Percentiles rank a stretch among this genome's conserved stretches.
Conservation (phyloP, 2,888 invertebrate genomes). For the Odontocerum albicorne region DNA sequence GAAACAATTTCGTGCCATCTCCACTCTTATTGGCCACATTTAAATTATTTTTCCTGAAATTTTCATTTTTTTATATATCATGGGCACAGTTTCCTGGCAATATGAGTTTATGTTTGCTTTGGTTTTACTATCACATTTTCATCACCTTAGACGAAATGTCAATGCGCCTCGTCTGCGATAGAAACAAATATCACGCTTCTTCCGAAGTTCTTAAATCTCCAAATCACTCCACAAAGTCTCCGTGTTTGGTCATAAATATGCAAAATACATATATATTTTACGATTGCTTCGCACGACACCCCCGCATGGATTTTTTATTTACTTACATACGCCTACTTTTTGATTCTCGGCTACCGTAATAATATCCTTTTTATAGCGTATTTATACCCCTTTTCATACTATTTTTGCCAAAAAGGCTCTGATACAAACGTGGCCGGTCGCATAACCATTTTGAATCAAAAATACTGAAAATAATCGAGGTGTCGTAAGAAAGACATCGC, state of each 20-base stretch:
- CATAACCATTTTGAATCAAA: not conserved
- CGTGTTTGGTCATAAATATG: conserved; percentile 2
- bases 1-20: too few species aligned
- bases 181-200: too few species aligned
- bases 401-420: conserved; percentile 1
- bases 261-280: conserved; percentile 14
- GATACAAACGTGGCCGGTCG: not conserved
- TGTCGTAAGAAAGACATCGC: conserved; percentile 4
- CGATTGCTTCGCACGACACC: conserved; percentile 6
- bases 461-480: not conserved
- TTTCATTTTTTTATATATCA: too few species aligned
- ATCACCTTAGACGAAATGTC: too few species aligned
- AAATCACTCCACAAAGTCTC: not conserved
- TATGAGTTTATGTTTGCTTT: too few species aligned
- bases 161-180: too few species aligned
- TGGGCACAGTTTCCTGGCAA: too few species aligned
- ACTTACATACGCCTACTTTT: not conserved
- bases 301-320: too few species aligned
- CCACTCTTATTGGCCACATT: too few species aligned
- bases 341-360: conserved; percentile 1
- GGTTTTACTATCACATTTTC: too few species aligned
- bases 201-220: not conserved
- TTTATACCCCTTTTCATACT: conserved; percentile 15
- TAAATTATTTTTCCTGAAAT: too few species aligned
- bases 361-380: conserved; percentile 12